Conservation (phyloP, 2,888 invertebrate species). For the Scaptomyza polygonia region DNA sequence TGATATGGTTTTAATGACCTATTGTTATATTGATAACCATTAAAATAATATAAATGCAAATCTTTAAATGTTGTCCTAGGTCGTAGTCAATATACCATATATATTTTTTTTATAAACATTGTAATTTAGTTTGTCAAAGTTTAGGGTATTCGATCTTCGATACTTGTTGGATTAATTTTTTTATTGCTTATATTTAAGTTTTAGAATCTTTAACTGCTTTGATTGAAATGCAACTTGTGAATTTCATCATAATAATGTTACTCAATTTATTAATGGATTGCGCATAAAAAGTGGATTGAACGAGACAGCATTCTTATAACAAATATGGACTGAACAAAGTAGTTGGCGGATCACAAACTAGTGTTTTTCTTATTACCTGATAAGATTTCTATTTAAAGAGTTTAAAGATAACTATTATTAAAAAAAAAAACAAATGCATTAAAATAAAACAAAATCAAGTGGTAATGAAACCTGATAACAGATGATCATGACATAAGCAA, state of each 20-base stretch:
- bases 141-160: conserved; percentile 16
- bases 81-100: background rate
- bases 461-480: background rate
- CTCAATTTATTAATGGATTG: conserved; percentile 51
- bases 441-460: background rate
- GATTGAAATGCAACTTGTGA: conserved; percentile 55
- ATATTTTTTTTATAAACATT: background rate
- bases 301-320: conserved; percentile 55
- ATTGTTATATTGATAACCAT: background rate
- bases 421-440: too few species aligned
- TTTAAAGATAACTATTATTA: too few species aligned
- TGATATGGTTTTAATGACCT: background rate
- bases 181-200: conserved; percentile 19
- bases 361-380: too few species aligned
- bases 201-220: conserved; percentile 14
- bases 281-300: conserved; percentile 42
- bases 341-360: conserved; percentile 19
- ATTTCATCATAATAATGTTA: conserved; percentile 67
- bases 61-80: background rate
- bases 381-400: too few species aligned
- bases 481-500: background rate
- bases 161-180: background rate
- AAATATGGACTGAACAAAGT: conserved; percentile 13
- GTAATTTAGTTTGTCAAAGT: too few species aligned
- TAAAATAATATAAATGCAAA: background rate